These are phyloP conservation scores for Echinometra lucunter DNA, from an alignment of 53 echinoderm and acorn worm species.

Conservation along the genomic window DNA sequence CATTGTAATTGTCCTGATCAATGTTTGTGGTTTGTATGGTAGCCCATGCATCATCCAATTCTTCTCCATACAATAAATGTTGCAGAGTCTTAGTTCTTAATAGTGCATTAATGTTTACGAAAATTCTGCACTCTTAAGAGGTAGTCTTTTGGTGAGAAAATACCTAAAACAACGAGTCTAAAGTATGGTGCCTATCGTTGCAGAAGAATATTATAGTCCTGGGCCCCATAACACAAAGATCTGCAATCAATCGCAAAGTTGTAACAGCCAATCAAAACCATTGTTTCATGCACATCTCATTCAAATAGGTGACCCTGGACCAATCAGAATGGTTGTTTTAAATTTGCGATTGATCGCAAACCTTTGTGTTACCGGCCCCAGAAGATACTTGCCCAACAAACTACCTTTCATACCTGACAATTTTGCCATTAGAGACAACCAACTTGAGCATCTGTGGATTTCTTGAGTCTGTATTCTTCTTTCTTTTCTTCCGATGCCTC, in stretches of 20 bases:
- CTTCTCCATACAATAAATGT: neutral
- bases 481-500: constrained; percentile 48
- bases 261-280: too few species aligned
- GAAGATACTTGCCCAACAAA: too few species aligned
- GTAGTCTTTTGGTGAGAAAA: neutral
- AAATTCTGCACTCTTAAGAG: neutral
- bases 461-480: constrained; percentile 26
- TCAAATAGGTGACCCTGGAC: too few species aligned
- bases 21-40: too few species aligned
- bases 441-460: constrained; percentile 82
- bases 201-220: too few species aligned
- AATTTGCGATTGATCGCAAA: too few species aligned
- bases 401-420: constrained; percentile 84
- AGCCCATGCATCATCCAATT: neutral
- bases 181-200: neutral
- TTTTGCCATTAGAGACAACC: constrained; percentile 95
- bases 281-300: too few species aligned
- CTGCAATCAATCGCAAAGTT: too few species aligned
- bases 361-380: too few species aligned
- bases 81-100: neutral
- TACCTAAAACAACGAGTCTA: neutral
- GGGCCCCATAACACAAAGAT: neutral
- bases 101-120: neutral
- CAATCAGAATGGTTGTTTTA: too few species aligned
- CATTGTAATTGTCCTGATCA: too few species aligned